A percentile compares a stretch with the other conserved stretches of the same genome.
Conservation (phyloP, 2,113 vertebrate genomes). For the Ranitomeya imitator region DNA sequence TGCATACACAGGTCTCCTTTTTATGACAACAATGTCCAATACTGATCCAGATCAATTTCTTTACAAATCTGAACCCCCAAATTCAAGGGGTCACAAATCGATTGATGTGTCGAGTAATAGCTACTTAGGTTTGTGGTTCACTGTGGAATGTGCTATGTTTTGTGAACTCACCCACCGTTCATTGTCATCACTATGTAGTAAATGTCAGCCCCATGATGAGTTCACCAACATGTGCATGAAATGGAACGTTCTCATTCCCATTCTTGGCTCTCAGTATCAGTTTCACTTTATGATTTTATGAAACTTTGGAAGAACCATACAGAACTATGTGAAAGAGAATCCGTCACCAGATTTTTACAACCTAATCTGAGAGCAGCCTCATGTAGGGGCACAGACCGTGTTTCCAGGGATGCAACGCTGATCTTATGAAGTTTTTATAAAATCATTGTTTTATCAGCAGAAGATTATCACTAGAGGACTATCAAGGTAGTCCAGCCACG, state of each 20-base stretch:
- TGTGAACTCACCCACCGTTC: constrained; percentile 53
- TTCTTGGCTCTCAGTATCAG: not conserved
- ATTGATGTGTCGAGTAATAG: constrained; percentile 80
- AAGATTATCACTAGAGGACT: no score
- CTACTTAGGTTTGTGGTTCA: constrained; percentile 83
- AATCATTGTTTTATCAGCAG: no score
- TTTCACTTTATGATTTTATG: not conserved
- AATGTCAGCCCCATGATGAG: not conserved
- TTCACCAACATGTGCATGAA: constrained; percentile 25
- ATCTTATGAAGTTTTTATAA: no score
- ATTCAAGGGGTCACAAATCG: constrained; percentile 65
- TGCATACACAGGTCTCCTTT: constrained; percentile 75
- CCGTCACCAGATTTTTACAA: no score
- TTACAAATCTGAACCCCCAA: constrained; percentile 78
- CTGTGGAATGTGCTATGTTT: constrained; percentile 8
- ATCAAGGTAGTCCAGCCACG: no score
- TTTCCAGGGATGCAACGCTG: no score
- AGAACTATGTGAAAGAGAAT: no score
- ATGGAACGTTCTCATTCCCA: not conserved
- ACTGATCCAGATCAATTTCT: constrained; percentile 80
- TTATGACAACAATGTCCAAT: constrained; percentile 81
- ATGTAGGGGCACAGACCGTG: no score
- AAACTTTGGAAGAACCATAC: not conserved
- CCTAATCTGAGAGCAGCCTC: no score
- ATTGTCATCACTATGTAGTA: constrained; percentile 54